Conservation (phyloP, 2,888 invertebrate genomes). For the Bombylius discolor region DNA sequence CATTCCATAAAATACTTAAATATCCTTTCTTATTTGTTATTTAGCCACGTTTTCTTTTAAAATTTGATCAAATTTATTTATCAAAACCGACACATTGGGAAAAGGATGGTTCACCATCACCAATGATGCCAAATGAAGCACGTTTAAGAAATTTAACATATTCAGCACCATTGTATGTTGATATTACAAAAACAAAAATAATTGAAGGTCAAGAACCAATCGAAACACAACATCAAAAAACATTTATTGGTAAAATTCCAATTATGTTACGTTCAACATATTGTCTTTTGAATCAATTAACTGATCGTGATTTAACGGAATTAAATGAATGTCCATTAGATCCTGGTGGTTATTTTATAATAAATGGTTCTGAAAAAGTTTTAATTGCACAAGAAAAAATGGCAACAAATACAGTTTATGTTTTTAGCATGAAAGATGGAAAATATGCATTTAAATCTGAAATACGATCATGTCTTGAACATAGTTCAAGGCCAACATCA, state of each 20-base stretch:
- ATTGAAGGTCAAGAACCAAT: constrained; percentile 83
- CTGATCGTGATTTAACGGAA: constrained; percentile 98
- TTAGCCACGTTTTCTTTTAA: constrained; percentile 75
- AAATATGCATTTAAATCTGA: constrained; percentile 99
- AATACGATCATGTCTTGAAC: constrained; percentile 87
- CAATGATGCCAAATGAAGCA: constrained; percentile 99
- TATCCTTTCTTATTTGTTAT: no score
- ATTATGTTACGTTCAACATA: constrained; percentile 98
- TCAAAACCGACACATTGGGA: constrained; percentile 99
- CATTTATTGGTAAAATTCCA: constrained; percentile 84
- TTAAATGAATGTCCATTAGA: constrained; percentile 98
- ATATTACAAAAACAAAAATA: constrained; percentile 92
- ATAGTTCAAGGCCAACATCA: constrained; percentile 89
- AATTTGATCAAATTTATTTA: constrained; percentile 97
- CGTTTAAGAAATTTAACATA: constrained; percentile 93
- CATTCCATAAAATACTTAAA: neutral
- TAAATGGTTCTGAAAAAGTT: constrained; percentile 98
- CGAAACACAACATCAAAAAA: constrained; percentile 65
- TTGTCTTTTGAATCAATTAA: constrained; percentile 83
- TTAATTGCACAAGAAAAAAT: constrained; percentile 99
- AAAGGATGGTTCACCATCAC: constrained; percentile 97
- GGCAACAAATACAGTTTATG: constrained; percentile 99
- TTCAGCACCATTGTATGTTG: constrained; percentile 96
- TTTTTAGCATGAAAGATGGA: constrained; percentile 98
- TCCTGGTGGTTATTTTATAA: constrained; percentile 99